Evolutionary conservation across 2,113 vertebrate species (phyloP).

Genomic region (Notechis scutatus): DNA sequence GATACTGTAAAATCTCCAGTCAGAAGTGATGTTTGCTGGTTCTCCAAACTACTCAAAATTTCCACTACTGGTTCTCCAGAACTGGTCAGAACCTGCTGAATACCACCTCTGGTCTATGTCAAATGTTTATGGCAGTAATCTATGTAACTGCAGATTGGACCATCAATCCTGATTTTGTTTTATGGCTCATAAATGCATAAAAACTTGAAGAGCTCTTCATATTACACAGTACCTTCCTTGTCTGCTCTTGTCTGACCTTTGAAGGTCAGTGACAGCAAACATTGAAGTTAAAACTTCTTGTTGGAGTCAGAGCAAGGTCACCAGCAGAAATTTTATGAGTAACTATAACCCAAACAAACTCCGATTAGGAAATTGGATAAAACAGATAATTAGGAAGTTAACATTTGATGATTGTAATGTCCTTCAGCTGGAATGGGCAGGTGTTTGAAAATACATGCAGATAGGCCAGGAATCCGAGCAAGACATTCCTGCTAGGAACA

Average conservation of each 20-base stretch:
- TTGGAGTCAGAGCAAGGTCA: background rate
- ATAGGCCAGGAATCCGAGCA: background rate
- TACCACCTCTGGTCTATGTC: too few relatives aligned
- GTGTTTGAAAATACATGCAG: background rate
- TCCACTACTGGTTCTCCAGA: too few relatives aligned
- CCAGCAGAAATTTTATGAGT: background rate
- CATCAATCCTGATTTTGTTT: background rate
- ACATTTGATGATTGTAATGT: background rate
- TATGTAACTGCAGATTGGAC: background rate
- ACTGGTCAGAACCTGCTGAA: too few relatives aligned
- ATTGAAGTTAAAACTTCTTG: background rate
- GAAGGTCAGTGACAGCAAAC: background rate
- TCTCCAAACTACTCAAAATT: too few relatives aligned
- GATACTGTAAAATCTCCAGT: too few relatives aligned
- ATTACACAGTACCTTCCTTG: background rate
- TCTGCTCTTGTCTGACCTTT: background rate
- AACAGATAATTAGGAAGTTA: background rate
- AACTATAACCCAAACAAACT: background rate
- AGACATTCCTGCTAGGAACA: background rate
- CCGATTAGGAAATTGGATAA: background rate
- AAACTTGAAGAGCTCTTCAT: background rate
- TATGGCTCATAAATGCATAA: background rate
- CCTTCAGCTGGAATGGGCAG: background rate
- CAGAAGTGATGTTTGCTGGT: too few relatives aligned
- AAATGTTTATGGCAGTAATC: background rate